Evolutionary conservation across 2,888 invertebrate species (phyloP).

Genomic region (Willowsia nigromaculata): DNA sequence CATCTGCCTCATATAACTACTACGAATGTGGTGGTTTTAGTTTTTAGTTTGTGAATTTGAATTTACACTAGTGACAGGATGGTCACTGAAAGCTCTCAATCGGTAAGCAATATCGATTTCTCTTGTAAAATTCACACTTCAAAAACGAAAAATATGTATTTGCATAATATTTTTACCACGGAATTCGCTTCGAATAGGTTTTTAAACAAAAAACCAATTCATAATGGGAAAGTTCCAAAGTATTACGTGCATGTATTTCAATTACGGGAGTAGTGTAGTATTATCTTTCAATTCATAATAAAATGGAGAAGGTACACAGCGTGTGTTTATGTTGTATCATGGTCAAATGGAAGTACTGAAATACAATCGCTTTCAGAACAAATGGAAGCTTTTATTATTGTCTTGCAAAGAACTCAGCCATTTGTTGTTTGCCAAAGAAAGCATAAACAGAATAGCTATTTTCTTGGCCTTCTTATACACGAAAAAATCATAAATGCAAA

Average conservation of each 20-base stretch:
- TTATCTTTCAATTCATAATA: background rate
- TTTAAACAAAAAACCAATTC: background rate
- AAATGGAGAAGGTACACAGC: background rate
- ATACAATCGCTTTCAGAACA: background rate
- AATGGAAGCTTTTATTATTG: background rate
- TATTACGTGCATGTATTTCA: background rate
- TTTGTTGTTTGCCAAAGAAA: slow-evolving; percentile 50
- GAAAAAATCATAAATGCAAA: slow-evolving; percentile 8
- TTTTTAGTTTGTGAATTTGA: slow-evolving; percentile 56
- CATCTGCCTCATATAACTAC: background rate
- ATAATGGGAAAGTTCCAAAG: background rate
- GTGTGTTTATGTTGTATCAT: background rate
- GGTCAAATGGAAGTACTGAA: background rate
- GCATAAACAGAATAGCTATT: slow-evolving; percentile 32
- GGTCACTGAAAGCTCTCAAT: slow-evolving; percentile 79
- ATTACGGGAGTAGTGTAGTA: no score
- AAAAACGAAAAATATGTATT: background rate
- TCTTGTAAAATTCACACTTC: background rate
- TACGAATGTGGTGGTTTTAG: slow-evolving; percentile 62
- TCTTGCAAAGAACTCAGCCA: background rate
- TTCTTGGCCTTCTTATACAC: background rate
- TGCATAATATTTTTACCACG: background rate
- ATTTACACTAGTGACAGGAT: slow-evolving; percentile 69
- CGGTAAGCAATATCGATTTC: slow-evolving; percentile 73
- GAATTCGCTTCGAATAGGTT: background rate